These are phyloP conservation scores for Sympetrum striolatum DNA, from an alignment of 2,888 invertebrate genomes.

Conservation along the genomic window DNA sequence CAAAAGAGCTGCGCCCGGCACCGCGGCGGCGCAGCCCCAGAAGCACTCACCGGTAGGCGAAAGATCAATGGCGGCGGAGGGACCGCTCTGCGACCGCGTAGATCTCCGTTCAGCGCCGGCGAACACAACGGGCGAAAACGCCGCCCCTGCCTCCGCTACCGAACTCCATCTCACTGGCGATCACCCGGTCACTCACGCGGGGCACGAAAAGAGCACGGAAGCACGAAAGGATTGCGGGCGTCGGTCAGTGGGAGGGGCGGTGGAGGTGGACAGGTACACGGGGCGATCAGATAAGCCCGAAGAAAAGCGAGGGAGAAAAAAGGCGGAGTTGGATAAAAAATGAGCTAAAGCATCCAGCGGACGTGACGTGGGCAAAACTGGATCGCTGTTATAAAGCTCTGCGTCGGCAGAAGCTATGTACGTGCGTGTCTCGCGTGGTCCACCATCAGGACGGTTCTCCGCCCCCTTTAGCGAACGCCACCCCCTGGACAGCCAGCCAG, in stretches of 20 bases:
- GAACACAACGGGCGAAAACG: background rate
- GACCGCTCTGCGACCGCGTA: background rate
- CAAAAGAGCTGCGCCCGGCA: background rate
- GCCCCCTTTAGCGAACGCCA: background rate
- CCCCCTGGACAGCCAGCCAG: conserved; percentile 16
- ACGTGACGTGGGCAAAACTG: background rate
- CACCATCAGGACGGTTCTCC: conserved; percentile 9
- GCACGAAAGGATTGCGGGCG: conserved; percentile 5
- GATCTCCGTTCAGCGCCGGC: background rate
- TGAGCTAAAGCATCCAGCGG: background rate
- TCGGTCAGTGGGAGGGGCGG: background rate
- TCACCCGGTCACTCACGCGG: background rate
- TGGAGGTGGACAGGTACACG: background rate
- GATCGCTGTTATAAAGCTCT: background rate
- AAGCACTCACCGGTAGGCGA: background rate
- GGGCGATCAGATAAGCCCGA: background rate
- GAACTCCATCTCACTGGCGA: background rate
- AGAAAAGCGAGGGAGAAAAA: background rate
- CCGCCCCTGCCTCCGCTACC: background rate
- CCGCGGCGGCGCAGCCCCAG: background rate
- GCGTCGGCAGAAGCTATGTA: background rate
- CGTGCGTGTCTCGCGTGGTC: background rate
- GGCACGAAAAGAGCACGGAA: conserved; percentile 25
- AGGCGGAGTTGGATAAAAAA: background rate
- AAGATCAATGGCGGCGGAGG: background rate